Percentiles rank a stretch among this genome's conserved stretches.
phyloP scores from a whole-genome alignment of 2,113 vertebrate genomes.

The Etheostoma cragini region DNA sequence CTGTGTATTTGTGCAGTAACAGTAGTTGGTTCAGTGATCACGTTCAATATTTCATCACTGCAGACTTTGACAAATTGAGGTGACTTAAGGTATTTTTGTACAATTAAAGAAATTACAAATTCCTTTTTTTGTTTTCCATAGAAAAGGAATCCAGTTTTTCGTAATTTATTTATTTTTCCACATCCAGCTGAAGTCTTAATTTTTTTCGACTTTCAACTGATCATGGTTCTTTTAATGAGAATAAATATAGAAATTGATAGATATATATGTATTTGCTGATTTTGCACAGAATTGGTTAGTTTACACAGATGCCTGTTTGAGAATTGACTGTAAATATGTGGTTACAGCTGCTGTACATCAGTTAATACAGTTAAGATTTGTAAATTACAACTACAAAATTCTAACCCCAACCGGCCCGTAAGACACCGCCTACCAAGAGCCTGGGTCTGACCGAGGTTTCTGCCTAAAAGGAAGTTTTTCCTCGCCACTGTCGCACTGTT shows the following conservation, averaged over 20 bases:
- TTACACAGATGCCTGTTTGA: not conserved
- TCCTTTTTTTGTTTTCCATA: not conserved
- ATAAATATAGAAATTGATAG: not conserved
- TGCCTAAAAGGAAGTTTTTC: too few relatives aligned
- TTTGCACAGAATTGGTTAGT: not conserved
- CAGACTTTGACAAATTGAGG: not conserved
- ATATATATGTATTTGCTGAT: not conserved
- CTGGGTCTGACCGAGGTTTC: too few relatives aligned
- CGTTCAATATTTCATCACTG: not conserved
- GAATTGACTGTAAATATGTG: not conserved
- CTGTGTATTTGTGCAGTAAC: slow-evolving; percentile 9
- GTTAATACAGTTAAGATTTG: not conserved
- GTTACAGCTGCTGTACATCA: not conserved
- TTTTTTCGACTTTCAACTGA: not conserved
- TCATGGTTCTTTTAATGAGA: not conserved
- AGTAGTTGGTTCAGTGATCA: not conserved
- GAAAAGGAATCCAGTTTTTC: not conserved
- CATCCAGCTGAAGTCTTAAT: not conserved
- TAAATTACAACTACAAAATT: too few relatives aligned
- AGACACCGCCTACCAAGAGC: too few relatives aligned
- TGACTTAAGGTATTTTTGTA: not conserved
- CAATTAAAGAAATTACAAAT: not conserved
- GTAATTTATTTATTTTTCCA: not conserved
- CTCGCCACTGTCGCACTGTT: too few relatives aligned
- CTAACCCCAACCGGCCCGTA: too few relatives aligned